Evolutionary conservation across 2,113 vertebrate genomes (phyloP).

Genomic region (Spea multiplicata): DNA sequence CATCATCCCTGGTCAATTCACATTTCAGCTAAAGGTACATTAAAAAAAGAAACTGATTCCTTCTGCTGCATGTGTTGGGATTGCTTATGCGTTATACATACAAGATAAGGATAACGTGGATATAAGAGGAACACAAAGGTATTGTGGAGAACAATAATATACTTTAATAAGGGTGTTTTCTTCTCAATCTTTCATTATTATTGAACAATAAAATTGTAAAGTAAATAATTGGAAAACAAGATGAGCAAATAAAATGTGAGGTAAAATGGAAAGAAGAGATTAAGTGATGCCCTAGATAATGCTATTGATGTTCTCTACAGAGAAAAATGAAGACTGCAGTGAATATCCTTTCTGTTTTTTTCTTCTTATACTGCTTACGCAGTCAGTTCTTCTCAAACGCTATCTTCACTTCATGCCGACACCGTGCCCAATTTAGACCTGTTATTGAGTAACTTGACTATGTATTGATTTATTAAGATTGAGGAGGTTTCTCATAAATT

Average conservation of each 20-base stretch:
- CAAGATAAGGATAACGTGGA: slow-evolving; percentile 23
- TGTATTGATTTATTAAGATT: too few relatives aligned
- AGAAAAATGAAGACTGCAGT: too few relatives aligned
- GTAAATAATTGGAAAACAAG: not conserved
- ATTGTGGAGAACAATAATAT: slow-evolving; percentile 7
- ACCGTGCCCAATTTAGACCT: too few relatives aligned
- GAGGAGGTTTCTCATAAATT: too few relatives aligned
- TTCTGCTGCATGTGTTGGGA: slow-evolving; percentile 12
- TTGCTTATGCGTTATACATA: slow-evolving; percentile 14
- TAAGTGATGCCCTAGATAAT: too few relatives aligned
- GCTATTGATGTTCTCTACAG: too few relatives aligned
- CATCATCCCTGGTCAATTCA: slow-evolving; percentile 12
- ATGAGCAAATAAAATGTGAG: not conserved
- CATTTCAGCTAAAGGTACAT: slow-evolving; percentile 8
- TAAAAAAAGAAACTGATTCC: slow-evolving; percentile 4
- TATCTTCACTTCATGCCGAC: too few relatives aligned
- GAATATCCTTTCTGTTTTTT: too few relatives aligned
- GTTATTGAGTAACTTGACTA: too few relatives aligned
- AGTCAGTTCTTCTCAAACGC: too few relatives aligned
- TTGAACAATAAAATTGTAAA: not conserved
- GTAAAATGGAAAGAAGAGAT: too few relatives aligned
- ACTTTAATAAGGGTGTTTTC: not conserved
- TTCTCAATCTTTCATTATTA: not conserved
- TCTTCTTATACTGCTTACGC: too few relatives aligned
- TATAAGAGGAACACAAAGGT: not conserved